Evolutionary conservation across 2,797 vertebrate genomes (phyloP).

Genomic region (Sciurus vulgaris): DNA sequence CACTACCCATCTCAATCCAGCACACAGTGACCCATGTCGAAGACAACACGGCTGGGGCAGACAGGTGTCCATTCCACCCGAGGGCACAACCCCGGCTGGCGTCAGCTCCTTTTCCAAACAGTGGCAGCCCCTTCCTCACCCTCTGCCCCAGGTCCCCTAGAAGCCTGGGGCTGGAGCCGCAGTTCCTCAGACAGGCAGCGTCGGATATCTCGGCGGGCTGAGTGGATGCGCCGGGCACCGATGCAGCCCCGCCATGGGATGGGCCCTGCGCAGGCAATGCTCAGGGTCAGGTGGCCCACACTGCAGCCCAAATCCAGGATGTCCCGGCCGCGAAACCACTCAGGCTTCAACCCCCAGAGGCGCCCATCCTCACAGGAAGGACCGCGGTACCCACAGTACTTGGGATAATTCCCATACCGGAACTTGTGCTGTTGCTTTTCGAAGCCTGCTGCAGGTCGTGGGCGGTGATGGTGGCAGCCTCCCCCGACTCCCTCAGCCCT

Average conservation of each 20-base stretch:
- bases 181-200: slow-evolving; percentile 93
- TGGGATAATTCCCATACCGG: slow-evolving; percentile 92
- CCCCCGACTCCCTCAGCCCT: slow-evolving; percentile 76
- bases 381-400: slow-evolving; percentile 93
- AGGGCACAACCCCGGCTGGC: slow-evolving; percentile 90
- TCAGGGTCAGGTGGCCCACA: slow-evolving; percentile 92
- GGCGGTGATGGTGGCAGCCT: slow-evolving; percentile 83
- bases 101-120: slow-evolving; percentile 83
- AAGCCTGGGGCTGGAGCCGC: slow-evolving; percentile 75
- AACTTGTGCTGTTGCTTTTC: slow-evolving; percentile 88
- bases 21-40: slow-evolving; percentile 94
- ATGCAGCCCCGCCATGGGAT: slow-evolving; percentile 92
- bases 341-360: slow-evolving; percentile 88
- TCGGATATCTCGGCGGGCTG: slow-evolving; percentile 92
- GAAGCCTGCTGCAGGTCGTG: slow-evolving; percentile 80
- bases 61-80: slow-evolving; percentile 81
- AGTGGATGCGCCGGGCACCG: slow-evolving; percentile 89
- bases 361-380: slow-evolving; percentile 89
- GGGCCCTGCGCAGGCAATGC: slow-evolving; percentile 91
- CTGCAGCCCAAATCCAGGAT: slow-evolving; percentile 95
- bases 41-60: slow-evolving; percentile 93
- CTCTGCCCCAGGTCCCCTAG: slow-evolving; percentile 74
- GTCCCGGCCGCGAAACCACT: slow-evolving; percentile 93
- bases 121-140: background rate
- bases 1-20: slow-evolving; percentile 89